phyloP scores from a whole-genome alignment of 2,113 vertebrate genomes.

The Salvelinus alpinus region DNA sequence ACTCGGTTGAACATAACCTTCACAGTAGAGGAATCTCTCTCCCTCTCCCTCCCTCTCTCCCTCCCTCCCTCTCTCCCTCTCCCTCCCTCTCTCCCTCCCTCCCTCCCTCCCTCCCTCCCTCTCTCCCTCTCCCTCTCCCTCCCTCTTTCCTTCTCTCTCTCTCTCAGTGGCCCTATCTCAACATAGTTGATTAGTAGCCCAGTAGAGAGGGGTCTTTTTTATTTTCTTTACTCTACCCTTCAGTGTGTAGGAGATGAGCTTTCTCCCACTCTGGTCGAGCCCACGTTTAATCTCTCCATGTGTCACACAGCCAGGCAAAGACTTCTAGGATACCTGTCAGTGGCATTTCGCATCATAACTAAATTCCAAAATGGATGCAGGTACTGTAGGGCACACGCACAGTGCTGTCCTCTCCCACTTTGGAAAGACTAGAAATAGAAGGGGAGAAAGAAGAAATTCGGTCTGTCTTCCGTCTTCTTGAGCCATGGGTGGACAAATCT shows the following conservation, averaged over 20 bases:
- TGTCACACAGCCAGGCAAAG: constrained; percentile 46
- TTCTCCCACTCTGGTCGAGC: constrained; percentile 18
- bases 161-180: no score
- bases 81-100: no score
- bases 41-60: no score
- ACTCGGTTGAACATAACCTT: background rate
- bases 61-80: no score
- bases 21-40: background rate
- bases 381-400: constrained; percentile 7
- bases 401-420: background rate
- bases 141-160: no score
- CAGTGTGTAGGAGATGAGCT: background rate
- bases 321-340: constrained; percentile 33
- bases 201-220: no score
- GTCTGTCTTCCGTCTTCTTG: background rate
- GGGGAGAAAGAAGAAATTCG: background rate
- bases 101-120: no score
- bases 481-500: constrained; percentile 9
- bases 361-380: constrained; percentile 45
- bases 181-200: no score
- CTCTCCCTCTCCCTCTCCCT: no score
- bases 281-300: constrained; percentile 54
- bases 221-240: constrained; percentile 3
- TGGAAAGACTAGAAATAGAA: background rate
- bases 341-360: constrained; percentile 54